Evolutionary conservation across 2,113 vertebrate genomes (phyloP).

Genomic region (Calyptomena viridis): DNA sequence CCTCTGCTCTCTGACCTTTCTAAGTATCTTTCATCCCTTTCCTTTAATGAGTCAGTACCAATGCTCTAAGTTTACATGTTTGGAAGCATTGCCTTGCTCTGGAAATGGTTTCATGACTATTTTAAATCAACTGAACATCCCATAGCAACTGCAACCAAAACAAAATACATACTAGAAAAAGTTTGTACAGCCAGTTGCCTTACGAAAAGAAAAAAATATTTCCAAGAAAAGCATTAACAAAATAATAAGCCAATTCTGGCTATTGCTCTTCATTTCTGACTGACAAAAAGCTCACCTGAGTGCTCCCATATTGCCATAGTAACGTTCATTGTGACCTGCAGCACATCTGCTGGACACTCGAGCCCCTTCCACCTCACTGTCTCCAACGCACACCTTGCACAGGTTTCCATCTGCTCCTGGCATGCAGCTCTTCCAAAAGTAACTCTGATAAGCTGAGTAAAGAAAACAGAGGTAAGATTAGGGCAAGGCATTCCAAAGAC

Average conservation of each 20-base stretch:
- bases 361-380: conserved; percentile 74
- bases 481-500: neutral
- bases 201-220: neutral
- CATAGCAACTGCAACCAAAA: neutral
- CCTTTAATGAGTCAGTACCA: neutral
- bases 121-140: neutral
- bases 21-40: neutral
- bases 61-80: neutral
- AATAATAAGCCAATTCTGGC: neutral
- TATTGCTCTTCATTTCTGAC: neutral
- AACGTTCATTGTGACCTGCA: conserved; percentile 86
- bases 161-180: neutral
- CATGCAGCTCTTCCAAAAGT: conserved; percentile 91
- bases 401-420: conserved; percentile 82
- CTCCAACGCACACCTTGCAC: conserved; percentile 89
- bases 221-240: neutral
- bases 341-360: conserved; percentile 77
- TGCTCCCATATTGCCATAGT: conserved; percentile 89
- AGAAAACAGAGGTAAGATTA: neutral
- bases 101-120: neutral
- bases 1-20: neutral
- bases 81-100: neutral
- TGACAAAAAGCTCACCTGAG: conserved; percentile 73
- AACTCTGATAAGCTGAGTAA: conserved; percentile 76
- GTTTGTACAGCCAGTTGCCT: neutral